These are phyloP conservation scores for Petrosia ficiformis DNA, from an alignment of 37 sponge, comb jelly and placozoan species.

Conservation along the genomic window DNA sequence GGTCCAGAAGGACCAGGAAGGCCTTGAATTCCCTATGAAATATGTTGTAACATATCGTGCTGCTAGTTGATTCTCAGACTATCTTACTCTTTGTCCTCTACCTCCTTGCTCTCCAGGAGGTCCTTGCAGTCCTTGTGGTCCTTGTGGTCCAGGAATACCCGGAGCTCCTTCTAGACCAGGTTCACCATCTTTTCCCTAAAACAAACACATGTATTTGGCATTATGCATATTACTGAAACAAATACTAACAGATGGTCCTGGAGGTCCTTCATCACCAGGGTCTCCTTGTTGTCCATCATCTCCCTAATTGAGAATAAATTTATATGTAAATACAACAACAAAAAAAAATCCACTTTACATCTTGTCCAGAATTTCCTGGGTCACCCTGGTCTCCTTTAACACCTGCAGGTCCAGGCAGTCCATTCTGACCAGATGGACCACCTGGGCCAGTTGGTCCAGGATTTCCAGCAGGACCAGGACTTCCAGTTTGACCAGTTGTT, in stretches of 20 bases:
- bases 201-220: too few relatives aligned
- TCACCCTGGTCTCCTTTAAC: constrained; percentile 6
- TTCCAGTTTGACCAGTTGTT: constrained; percentile 33
- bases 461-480: constrained; percentile 39
- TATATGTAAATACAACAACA: not conserved
- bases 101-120: not conserved
- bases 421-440: constrained; percentile 26
- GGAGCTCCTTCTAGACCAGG: constrained; percentile 14
- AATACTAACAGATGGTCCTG: not conserved
- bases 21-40: not conserved
- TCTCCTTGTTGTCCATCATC: constrained; percentile 3
- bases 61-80: not conserved
- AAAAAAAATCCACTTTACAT: not conserved
- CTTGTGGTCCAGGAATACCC: constrained; percentile 17
- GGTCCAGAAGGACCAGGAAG: constrained; percentile 16
- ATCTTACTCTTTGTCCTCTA: constrained; percentile 1
- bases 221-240: not conserved
- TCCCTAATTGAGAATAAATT: not conserved
- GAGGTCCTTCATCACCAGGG: not conserved
- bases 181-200: constrained; percentile 5
- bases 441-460: constrained; percentile 22
- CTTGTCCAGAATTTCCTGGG: constrained; percentile 23
- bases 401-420: constrained; percentile 18
- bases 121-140: not conserved
- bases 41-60: not conserved